Evolutionary conservation across 2,113 vertebrate genomes (phyloP), one percentile per base, ranked within the genome.

Genomic region (Nannobrachium achirus): DNA sequence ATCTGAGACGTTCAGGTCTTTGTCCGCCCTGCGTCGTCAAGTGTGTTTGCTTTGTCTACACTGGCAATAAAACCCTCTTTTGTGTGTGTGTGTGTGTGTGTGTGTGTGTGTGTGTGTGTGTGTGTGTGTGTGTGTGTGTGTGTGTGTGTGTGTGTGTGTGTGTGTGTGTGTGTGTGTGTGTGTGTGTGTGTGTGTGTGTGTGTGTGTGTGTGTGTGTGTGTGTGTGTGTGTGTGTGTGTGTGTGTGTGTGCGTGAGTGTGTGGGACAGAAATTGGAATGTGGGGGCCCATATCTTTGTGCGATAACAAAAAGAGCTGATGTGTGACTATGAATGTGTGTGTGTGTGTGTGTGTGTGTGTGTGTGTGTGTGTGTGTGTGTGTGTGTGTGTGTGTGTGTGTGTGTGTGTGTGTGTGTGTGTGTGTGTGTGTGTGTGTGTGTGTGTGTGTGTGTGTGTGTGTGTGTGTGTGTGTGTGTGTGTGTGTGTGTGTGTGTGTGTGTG

Each of bases 31-130:
- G 69, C 86, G 73, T 78, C 86, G 66, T 66, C 71, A 80, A 78
- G 1, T n/a, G 33, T 66, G 53, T 82, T 83, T 89, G 81, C 49
- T 87, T 83, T 88, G 84, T 85, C 84, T 84, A 77, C 84, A 76
- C 10, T 1, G 15, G 14, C 9, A 18, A 52, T n/a, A 19, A 15
- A 52, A 52, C 16, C 19, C 50, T 62, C 44, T 14, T 9, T n/a
- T 60, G 45, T 49, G 46, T 50, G 46, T 63, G 39, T 57, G 82
- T 57, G 13, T 67, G 65, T 57, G 65, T 57, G 51, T 48, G 65
- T 58, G 25, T 58, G 53, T 58, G 44, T 55, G 51, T 33, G 52
- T 56, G 52, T 57, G 55, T 66, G 52, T 69, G 66, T 58, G 56
- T 46, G 38, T 49, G 42, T 58, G 51, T 51, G 48, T 14, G 13